Evolutionary conservation across 2,888 invertebrate genomes (phyloP).

Genomic region (Cremastobaeus sp.): DNA sequence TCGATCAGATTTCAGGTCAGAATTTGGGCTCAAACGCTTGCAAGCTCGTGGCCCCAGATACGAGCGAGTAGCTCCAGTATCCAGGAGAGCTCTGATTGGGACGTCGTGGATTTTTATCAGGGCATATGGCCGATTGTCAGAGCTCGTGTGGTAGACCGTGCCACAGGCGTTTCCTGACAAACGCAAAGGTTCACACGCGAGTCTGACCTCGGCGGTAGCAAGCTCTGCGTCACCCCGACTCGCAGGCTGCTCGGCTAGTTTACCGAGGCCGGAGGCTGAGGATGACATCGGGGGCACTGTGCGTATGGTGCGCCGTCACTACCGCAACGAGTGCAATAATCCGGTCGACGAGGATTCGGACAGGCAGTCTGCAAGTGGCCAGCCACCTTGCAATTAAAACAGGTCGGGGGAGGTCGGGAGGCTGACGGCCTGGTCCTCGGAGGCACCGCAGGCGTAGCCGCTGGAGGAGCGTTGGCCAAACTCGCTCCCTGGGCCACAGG

Average conservation of each 20-base stretch:
- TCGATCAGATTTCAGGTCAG: too few relatives aligned
- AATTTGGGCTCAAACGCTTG: too few relatives aligned
- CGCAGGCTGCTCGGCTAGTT: background rate
- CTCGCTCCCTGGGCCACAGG: background rate
- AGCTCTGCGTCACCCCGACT: background rate
- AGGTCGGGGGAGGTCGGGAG: background rate
- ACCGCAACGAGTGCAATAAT: constrained; percentile 2
- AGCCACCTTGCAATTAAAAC: background rate
- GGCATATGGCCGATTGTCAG: too few relatives aligned
- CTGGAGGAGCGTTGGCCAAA: background rate
- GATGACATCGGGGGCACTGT: background rate
- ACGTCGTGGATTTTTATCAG: too few relatives aligned
- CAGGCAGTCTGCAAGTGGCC: background rate
- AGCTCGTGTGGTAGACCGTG: too few relatives aligned
- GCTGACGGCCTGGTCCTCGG: background rate
- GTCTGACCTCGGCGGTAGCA: too few relatives aligned
- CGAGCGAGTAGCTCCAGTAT: too few relatives aligned
- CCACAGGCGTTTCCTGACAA: too few relatives aligned
- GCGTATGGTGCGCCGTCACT: background rate
- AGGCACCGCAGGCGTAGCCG: background rate
- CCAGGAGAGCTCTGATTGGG: too few relatives aligned
- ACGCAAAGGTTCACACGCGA: too few relatives aligned
- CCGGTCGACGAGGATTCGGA: background rate
- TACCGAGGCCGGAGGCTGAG: background rate
- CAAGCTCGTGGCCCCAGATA: too few relatives aligned